Conservation (phyloP, 2,888 invertebrate species). For the Oasisia sp. region DNA sequence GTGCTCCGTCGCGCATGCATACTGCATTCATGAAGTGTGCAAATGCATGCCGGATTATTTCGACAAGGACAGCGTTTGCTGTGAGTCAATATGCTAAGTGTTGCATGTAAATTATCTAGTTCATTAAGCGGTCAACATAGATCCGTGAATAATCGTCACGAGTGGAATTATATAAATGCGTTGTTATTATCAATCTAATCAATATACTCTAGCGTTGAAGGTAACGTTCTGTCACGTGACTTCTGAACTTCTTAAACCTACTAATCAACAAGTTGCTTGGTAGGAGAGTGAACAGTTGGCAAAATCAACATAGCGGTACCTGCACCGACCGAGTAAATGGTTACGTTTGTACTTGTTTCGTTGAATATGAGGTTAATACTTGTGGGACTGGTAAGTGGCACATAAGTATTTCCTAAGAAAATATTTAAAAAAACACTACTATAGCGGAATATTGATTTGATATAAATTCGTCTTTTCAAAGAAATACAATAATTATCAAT, state of each 20-base stretch:
- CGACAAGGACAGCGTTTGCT: slow-evolving; percentile 33
- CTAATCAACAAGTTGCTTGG: neutral
- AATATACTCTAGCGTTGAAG: neutral
- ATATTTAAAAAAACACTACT: too few relatives aligned
- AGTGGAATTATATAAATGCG: too few relatives aligned
- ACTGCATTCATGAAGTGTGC: slow-evolving; percentile 39
- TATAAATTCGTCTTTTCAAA: too few relatives aligned
- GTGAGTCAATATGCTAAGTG: slow-evolving; percentile 23
- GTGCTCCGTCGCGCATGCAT: slow-evolving; percentile 32
- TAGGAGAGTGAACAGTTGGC: neutral
- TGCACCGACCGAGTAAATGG: too few relatives aligned
- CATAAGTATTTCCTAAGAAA: too few relatives aligned
- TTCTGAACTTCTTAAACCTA: neutral
- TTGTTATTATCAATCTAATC: too few relatives aligned
- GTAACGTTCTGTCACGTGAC: neutral
- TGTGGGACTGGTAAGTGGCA: too few relatives aligned
- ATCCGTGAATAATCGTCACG: neutral
- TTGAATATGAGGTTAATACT: too few relatives aligned
- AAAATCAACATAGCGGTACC: neutral
- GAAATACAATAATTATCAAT: too few relatives aligned
- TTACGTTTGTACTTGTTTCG: too few relatives aligned
- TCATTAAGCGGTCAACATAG: neutral
- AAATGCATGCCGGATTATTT: slow-evolving; percentile 37
- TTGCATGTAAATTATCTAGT: neutral
- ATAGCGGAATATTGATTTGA: too few relatives aligned